Evolutionary conservation across 2,113 vertebrate genomes (phyloP).

Genomic region (Neogobius melanostomus): DNA sequence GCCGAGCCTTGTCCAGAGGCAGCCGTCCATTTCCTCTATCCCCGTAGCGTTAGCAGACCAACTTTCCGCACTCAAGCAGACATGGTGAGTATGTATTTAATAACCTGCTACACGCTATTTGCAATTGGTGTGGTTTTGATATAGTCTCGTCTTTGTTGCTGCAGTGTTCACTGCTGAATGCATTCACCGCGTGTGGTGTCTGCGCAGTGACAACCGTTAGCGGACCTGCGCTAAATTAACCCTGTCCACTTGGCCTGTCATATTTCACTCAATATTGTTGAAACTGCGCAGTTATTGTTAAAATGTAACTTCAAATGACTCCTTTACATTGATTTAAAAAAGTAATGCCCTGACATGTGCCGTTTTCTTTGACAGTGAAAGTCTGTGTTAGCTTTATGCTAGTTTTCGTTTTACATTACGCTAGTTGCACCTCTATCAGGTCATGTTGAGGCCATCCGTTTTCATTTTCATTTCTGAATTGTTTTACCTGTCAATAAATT

Average conservation of each 20-base stretch:
- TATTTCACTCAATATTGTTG: background rate
- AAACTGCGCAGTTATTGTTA: too few relatives aligned
- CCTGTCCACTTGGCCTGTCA: background rate
- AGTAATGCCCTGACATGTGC: too few relatives aligned
- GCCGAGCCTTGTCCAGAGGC: slow-evolving; percentile 28
- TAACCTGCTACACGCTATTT: background rate
- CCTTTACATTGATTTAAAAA: background rate
- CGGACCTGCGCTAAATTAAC: background rate
- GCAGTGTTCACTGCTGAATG: background rate
- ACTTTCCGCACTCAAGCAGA: slow-evolving; percentile 19
- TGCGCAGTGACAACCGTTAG: background rate
- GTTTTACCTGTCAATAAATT: background rate
- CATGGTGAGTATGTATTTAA: slow-evolving; percentile 61
- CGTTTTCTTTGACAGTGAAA: background rate
- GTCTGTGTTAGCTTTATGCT: background rate
- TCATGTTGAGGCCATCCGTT: background rate
- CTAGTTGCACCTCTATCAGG: background rate
- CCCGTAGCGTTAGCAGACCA: slow-evolving; percentile 38
- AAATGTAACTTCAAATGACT: background rate
- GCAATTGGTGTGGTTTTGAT: background rate
- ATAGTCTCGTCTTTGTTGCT: background rate
- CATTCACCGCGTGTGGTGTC: background rate
- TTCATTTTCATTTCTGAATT: background rate
- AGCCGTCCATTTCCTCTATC: slow-evolving; percentile 59
- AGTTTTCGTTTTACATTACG: background rate